Evolutionary conservation across 1,140 invertebrate species (phyloP).

Genomic region (Anastatus disparis): DNA sequence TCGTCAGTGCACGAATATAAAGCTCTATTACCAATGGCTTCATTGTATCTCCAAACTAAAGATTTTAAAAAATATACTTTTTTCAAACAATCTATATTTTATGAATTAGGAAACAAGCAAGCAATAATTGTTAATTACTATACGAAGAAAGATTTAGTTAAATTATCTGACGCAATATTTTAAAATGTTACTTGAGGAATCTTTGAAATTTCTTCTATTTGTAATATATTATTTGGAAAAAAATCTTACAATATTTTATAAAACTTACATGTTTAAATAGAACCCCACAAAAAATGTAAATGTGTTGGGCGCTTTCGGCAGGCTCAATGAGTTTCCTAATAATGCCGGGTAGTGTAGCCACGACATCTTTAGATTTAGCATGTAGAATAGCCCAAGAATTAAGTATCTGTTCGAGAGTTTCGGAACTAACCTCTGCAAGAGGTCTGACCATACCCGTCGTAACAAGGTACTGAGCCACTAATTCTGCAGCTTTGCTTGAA

Average conservation of each 20-base stretch:
- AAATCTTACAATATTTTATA: too few relatives aligned
- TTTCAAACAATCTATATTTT: too few relatives aligned
- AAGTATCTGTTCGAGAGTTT: constrained; percentile 66
- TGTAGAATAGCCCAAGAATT: constrained; percentile 64
- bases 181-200: too few relatives aligned
- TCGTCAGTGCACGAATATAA: constrained; percentile 78
- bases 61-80: too few relatives aligned
- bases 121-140: too few relatives aligned
- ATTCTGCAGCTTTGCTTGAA: constrained; percentile 66
- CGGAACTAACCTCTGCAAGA: constrained; percentile 65
- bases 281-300: constrained; percentile 70
- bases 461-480: constrained; percentile 66
- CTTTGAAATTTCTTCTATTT: too few relatives aligned
- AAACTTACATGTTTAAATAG: constrained; percentile 70
- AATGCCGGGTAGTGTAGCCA: constrained; percentile 62
- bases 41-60: constrained; percentile 72
- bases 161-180: too few relatives aligned
- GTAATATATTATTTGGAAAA: too few relatives aligned
- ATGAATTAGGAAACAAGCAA: too few relatives aligned
- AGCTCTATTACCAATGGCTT: constrained; percentile 77
- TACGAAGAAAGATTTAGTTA: too few relatives aligned
- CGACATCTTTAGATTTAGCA: constrained; percentile 58
- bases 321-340: constrained; percentile 69
- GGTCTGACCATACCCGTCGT: constrained; percentile 68
- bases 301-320: constrained; percentile 69